Percentiles rank a stretch among this genome's conserved stretches.
Conservation (phyloP, 2,888 invertebrate genomes). For the Aplocera efformata region DNA sequence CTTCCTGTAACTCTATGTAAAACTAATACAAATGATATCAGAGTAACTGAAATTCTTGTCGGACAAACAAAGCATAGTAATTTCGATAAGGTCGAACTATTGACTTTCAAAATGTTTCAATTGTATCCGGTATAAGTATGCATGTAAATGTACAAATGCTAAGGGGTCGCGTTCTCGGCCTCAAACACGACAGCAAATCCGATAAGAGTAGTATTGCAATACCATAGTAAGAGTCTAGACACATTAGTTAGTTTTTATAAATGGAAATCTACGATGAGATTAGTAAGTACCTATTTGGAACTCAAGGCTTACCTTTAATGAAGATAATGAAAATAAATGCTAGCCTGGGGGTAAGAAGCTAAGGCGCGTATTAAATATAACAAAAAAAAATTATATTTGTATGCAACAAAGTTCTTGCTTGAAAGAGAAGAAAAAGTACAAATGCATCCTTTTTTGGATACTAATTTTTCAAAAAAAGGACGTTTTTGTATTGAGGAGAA, state of each 20-base stretch:
- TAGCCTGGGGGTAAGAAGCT: constrained; percentile 1
- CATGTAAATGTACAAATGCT: constrained; percentile 23
- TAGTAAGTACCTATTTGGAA: constrained; percentile 6
- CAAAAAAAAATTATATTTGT: too few species aligned
- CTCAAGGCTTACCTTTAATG: too few species aligned
- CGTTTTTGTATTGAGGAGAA: too few species aligned
- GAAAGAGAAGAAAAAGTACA: too few species aligned
- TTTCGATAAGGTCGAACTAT: constrained; percentile 13
- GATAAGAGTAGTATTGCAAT: constrained; percentile 24
- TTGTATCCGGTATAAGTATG: constrained; percentile 12
- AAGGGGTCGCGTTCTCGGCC: constrained; percentile 23
- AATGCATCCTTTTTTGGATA: too few species aligned
- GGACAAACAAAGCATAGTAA: constrained; percentile 18
- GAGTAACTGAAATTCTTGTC: constrained; percentile 15
- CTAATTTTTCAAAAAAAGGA: too few species aligned
- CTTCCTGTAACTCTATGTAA: constrained; percentile 27
- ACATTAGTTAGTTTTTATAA: constrained; percentile 21
- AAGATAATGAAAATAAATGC: constrained; percentile 16
- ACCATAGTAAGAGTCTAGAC: constrained; percentile 16
- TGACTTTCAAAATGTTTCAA: constrained; percentile 21
- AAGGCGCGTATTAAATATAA: too few species aligned
- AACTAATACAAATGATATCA: constrained; percentile 20
- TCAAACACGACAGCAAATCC: constrained; percentile 20
- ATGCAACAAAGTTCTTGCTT: too few species aligned
- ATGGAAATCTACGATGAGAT: constrained; percentile 22